Conservation (phyloP, 1,140 invertebrate species). For the Lerema accius region DNA sequence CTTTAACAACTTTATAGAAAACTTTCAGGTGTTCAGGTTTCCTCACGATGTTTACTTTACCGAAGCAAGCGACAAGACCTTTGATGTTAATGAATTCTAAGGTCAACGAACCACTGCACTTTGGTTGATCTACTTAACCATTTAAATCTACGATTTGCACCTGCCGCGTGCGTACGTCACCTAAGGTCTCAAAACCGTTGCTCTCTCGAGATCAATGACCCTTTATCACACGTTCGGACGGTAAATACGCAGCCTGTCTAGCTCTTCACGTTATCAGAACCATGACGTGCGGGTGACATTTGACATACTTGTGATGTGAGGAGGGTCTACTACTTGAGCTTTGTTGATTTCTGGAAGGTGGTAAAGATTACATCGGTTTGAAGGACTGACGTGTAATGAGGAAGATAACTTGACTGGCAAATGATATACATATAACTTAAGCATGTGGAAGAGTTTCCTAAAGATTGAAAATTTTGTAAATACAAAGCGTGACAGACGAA, state of each 20-base stretch:
- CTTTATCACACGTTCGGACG: conserved; percentile 17
- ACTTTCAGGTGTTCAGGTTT: no score
- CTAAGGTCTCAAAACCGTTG: conserved; percentile 19
- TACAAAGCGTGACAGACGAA: no score
- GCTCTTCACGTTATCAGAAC: conserved; percentile 16
- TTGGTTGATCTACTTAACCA: no score
- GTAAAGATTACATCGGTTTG: background rate
- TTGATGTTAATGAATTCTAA: no score
- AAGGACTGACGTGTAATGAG: background rate
- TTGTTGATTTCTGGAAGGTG: background rate
- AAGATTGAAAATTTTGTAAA: no score
- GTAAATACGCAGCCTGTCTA: conserved; percentile 25
- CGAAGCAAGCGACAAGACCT: no score
- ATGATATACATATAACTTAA: no score
- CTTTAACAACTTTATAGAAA: no score
- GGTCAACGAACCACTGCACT: no score
- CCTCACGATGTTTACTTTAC: no score
- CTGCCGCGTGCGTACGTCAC: background rate
- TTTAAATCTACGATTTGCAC: background rate
- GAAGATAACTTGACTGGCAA: no score
- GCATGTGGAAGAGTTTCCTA: no score
- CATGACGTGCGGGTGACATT: conserved; percentile 24
- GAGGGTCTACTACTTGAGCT: background rate
- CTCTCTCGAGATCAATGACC: conserved; percentile 17
- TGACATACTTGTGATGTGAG: conserved; percentile 3